Evolutionary conservation across 1,140 invertebrate species (phyloP), one percentile per base, ranked within the genome.

Genomic region (Micrasema longulum): DNA sequence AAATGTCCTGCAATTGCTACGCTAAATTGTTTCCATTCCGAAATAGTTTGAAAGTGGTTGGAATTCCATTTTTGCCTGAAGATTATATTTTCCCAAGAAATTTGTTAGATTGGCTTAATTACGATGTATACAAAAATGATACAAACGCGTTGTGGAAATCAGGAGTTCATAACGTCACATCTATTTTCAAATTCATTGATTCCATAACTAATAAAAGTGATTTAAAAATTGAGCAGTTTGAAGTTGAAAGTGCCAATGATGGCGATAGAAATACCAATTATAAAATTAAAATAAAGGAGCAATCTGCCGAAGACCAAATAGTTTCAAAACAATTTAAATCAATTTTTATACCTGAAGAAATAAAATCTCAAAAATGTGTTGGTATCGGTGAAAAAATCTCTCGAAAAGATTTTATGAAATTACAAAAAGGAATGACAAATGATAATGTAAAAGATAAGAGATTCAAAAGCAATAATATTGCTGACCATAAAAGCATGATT

Each of bases 1-100:
- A 82, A 71, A 84, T 84, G 75, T 79, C 82, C 20, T 87, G 85
- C 69, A 78, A 77, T 20, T 89, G 87, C 87, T 89, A 89, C 72
- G 77, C 80, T 12, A 77, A 77, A 50, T 74, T 90, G 26, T 80
- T 84, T 65, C 73, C 76, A 35, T 87, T 79, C 74, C 45, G 82
- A 55, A 63, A 81, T 55, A 73, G 77, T 55, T 81, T 89, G 9
- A 77, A 84, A 77, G 43, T 72, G 11, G 78, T 86, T 73, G 88
- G 88, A 36, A 16, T 83, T 41, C 22, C 76, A n/a, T 88, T 88
- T 82, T 74, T 89, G 69, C 83, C 87, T 26, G 22, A 78, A 3
- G 73, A 81, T 48, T 86, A 85, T 77, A 67, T 69, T 48, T 77
- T 89, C 23, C 86, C 87, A 47, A 22, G 18, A 20, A 76, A 88